Conservation (phyloP, 92 coral and sea anemone species). For the Hydrozoanthus gracilis region DNA sequence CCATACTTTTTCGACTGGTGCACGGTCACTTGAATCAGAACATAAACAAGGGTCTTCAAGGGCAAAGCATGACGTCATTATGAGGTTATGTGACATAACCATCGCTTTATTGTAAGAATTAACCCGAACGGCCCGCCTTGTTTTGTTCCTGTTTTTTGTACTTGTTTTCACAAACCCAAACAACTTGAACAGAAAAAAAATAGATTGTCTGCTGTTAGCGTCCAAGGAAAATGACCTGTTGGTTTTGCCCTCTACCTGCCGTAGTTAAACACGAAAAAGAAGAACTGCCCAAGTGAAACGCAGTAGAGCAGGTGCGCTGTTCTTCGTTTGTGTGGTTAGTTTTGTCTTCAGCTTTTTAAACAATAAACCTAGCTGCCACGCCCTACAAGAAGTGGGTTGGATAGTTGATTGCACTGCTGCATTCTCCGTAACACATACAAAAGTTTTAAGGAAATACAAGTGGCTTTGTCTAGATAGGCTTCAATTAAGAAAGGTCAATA, state of each 20-base stretch:
- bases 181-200: not conserved
- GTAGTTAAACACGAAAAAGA: not conserved
- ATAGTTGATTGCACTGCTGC: not conserved
- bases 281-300: slow-evolving; percentile 21
- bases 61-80: slow-evolving; percentile 9
- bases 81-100: slow-evolving; percentile 8
- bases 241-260: slow-evolving; percentile 14
- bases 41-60: not conserved
- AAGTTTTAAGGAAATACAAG: too few species aligned
- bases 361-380: not conserved
- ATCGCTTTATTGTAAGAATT: not conserved
- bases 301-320: slow-evolving; percentile 20
- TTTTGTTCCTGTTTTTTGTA: slow-evolving; percentile 26
- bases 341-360: not conserved
- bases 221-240: not conserved
- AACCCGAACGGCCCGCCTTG: not conserved
- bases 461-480: too few species aligned
- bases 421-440: too few species aligned
- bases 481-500: too few species aligned
- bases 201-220: not conserved
- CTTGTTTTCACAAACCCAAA: not conserved
- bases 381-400: not conserved
- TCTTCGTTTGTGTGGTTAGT: not conserved
- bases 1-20: not conserved
- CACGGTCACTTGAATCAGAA: not conserved